Evolutionary conservation across 2,888 invertebrate species (phyloP).

Genomic region (Tachina grossa): DNA sequence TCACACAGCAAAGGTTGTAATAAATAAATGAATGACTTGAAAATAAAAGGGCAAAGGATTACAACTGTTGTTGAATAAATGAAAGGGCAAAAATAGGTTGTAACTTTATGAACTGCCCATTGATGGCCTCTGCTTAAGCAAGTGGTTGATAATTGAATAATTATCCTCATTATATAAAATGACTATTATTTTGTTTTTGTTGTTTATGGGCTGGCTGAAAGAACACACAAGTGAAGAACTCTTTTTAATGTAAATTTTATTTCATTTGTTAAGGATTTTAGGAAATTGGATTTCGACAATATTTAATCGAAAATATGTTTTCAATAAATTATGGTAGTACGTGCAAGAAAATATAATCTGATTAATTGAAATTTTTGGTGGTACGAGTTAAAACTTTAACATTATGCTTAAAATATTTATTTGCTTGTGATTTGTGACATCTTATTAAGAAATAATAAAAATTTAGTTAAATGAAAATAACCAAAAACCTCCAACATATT

Average conservation of each 20-base stretch:
- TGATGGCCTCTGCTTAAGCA: conserved; percentile 35
- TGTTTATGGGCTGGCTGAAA: conserved; percentile 67
- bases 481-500: too few relatives aligned
- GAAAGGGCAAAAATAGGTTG: conserved; percentile 46
- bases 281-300: too few relatives aligned
- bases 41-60: conserved; percentile 32
- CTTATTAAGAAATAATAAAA: too few relatives aligned
- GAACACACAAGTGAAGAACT: conserved; percentile 30
- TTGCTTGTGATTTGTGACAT: too few relatives aligned
- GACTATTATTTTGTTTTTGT: conserved; percentile 58
- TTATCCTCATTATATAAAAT: conserved; percentile 78
- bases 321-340: too few relatives aligned
- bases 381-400: too few relatives aligned
- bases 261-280: neutral
- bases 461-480: too few relatives aligned
- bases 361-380: too few relatives aligned
- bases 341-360: too few relatives aligned
- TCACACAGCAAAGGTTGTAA: conserved; percentile 28
- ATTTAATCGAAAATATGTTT: too few relatives aligned
- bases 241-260: neutral
- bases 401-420: too few relatives aligned
- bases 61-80: conserved; percentile 35
- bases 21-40: conserved; percentile 74
- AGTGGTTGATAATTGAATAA: conserved; percentile 79
- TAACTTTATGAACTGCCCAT: conserved; percentile 57